Evolutionary conservation across 92 coral and sea anemone species (phyloP).

Genomic region (Zoanthus sociatus): DNA sequence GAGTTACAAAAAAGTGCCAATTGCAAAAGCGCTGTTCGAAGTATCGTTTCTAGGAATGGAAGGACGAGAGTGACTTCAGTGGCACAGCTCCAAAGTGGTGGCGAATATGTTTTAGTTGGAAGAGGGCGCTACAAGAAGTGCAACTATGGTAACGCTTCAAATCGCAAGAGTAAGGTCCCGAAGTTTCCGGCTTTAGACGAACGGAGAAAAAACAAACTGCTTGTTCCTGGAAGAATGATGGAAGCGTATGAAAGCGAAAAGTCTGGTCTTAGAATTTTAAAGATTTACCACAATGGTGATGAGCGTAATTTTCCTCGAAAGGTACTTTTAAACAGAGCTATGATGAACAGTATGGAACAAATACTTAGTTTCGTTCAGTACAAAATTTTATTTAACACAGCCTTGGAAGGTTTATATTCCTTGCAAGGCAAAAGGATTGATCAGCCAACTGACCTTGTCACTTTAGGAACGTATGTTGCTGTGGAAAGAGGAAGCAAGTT

Average conservation of each 20-base stretch:
- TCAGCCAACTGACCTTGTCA: slow-evolving; percentile 38
- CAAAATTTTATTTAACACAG: slow-evolving; percentile 45
- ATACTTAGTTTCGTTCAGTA: slow-evolving; percentile 58
- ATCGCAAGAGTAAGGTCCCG: slow-evolving; percentile 21
- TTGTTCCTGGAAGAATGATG: slow-evolving; percentile 60
- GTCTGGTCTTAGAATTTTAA: slow-evolving; percentile 49
- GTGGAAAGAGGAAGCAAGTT: slow-evolving; percentile 67
- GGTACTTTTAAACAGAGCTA: slow-evolving; percentile 50
- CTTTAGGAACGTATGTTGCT: slow-evolving; percentile 63
- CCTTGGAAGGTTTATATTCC: slow-evolving; percentile 58
- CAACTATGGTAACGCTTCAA: slow-evolving; percentile 52
- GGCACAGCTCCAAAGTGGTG: slow-evolving; percentile 53
- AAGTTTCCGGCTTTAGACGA: slow-evolving; percentile 43
- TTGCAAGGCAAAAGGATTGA: slow-evolving; percentile 54
- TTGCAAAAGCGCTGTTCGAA: slow-evolving; percentile 61
- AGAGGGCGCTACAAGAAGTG: slow-evolving; percentile 59
- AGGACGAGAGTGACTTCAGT: slow-evolving; percentile 46
- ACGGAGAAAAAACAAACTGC: slow-evolving; percentile 41
- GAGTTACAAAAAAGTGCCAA: slow-evolving; percentile 47
- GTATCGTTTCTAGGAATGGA: slow-evolving; percentile 64
- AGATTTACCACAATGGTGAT: slow-evolving; percentile 64
- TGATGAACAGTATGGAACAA: slow-evolving; percentile 56
- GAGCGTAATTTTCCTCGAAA: slow-evolving; percentile 46
- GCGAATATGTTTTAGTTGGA: slow-evolving; percentile 61
- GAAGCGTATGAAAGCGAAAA: slow-evolving; percentile 69